A percentile compares a stretch with the other conserved stretches of the same genome.
phyloP scores from a whole-genome alignment of 2,888 invertebrate species.

The Acronicta aceris region DNA sequence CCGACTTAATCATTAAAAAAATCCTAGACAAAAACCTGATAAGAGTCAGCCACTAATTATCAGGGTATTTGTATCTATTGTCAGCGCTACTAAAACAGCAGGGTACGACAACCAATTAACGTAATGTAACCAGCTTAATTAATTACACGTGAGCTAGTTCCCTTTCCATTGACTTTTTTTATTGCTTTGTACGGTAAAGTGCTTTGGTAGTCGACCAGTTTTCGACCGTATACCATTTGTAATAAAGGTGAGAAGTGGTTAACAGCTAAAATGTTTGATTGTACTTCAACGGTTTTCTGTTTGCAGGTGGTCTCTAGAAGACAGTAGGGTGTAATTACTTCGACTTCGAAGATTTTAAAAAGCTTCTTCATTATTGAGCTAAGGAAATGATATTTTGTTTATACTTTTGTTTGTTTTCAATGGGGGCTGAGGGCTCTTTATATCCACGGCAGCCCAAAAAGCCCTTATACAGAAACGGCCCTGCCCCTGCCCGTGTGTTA shows the following conservation, averaged over 20 bases:
- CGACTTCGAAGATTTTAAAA: background rate
- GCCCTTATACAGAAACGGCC: no score
- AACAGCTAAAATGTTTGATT: background rate
- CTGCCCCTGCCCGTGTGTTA: no score
- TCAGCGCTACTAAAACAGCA: constrained; percentile 22
- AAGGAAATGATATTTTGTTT: background rate
- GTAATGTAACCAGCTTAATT: constrained; percentile 24
- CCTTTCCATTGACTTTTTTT: background rate
- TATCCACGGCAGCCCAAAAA: no score
- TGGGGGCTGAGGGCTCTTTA: no score
- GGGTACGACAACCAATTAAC: constrained; percentile 21
- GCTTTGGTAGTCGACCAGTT: background rate
- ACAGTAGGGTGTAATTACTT: background rate
- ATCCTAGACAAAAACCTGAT: background rate
- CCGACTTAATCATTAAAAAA: no score
- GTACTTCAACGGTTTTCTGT: background rate
- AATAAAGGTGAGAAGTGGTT: background rate
- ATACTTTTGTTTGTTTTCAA: no score
- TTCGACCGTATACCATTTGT: background rate
- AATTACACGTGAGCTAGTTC: constrained; percentile 15
- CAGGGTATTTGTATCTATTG: constrained; percentile 8
- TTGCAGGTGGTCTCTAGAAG: constrained; percentile 3
- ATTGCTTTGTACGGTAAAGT: background rate
- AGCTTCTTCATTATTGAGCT: background rate
- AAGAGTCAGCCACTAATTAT: background rate